Evolutionary conservation across 2,797 vertebrate species (phyloP).

Genomic region (Eurystomus glaucurus): DNA sequence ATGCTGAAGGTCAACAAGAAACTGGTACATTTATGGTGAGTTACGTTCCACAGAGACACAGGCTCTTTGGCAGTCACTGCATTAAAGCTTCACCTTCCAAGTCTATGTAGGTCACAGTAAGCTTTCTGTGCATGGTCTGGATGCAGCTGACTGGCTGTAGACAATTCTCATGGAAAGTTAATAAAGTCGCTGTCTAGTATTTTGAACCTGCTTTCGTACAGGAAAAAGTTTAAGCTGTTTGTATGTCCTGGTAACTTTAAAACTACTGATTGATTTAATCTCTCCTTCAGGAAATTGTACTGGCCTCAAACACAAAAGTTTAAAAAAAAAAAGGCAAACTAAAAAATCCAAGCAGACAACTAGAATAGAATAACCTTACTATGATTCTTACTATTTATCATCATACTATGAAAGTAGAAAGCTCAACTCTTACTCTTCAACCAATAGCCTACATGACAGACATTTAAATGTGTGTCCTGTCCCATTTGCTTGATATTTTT

Average conservation of each 20-base stretch:
- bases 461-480: not conserved
- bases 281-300: not conserved
- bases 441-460: not conserved
- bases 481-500: not conserved
- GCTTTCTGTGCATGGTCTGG: conserved; percentile 47
- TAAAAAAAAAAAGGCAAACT: not conserved
- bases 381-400: not conserved
- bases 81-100: conserved; percentile 62
- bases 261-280: not conserved
- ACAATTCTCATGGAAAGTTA: conserved; percentile 39
- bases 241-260: not conserved
- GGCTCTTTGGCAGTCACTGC: conserved; percentile 44
- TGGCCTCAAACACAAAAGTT: not conserved
- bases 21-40: conserved; percentile 91
- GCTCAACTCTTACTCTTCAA: not conserved
- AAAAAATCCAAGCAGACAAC: not conserved
- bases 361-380: not conserved
- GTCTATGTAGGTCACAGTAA: conserved; percentile 59
- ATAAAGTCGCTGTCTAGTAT: not conserved
- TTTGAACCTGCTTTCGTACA: conserved; percentile 10
- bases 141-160: conserved; percentile 45
- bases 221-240: not conserved
- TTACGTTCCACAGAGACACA: conserved; percentile 46
- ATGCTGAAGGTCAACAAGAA: conserved; percentile 88
- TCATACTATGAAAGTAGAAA: not conserved